phyloP scores from a whole-genome alignment of 1,140 invertebrate genomes.

The Penaeus chinensis region DNA sequence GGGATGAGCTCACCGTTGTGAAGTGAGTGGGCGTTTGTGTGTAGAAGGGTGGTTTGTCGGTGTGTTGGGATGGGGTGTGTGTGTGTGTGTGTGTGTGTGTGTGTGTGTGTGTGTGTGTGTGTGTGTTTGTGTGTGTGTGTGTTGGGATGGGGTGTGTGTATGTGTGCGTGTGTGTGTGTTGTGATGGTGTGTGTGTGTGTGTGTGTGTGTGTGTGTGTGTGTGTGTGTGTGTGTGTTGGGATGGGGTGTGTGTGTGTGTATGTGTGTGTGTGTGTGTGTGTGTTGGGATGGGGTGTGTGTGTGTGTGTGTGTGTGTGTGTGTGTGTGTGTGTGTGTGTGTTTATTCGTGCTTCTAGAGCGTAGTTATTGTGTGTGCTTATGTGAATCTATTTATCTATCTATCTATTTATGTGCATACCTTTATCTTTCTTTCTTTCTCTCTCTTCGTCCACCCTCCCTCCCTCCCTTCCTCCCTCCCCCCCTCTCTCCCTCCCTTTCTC shows the following conservation, averaged over 20 bases:
- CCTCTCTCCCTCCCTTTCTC: not conserved
- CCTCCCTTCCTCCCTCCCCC: not conserved
- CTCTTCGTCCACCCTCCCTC: not conserved
- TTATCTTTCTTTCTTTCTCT: not conserved
- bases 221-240: too few species aligned
- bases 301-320: not conserved
- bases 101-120: too few species aligned
- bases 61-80: too few species aligned
- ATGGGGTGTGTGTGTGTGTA: not conserved
- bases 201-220: not conserved
- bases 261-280: not conserved
- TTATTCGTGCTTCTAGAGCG: not conserved
- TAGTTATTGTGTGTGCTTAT: not conserved
- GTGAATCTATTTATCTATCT: not conserved
- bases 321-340: not conserved
- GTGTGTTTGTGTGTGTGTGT: too few species aligned
- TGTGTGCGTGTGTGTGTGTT: too few species aligned
- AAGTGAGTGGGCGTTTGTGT: not conserved
- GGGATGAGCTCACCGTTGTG: not conserved
- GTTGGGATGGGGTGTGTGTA: too few species aligned
- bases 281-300: not conserved
- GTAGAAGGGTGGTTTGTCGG: too few species aligned
- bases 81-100: too few species aligned
- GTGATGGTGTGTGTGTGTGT: not conserved
- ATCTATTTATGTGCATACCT: too few species aligned